These are phyloP conservation scores for Willowsia nigromaculata DNA, from an alignment of 2,888 invertebrate genomes.

Conservation along the genomic window DNA sequence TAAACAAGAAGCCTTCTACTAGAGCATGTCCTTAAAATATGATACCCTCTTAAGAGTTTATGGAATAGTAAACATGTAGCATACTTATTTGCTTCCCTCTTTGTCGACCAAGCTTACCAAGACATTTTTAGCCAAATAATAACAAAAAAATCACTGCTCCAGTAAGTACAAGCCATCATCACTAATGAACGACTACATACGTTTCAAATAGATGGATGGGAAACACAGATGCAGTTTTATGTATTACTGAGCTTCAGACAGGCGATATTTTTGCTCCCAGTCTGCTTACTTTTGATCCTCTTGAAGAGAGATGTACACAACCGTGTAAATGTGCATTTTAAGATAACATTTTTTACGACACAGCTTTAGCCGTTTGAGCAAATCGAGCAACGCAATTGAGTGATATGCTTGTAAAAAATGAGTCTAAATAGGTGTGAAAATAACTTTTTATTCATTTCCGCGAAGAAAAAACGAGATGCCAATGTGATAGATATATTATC, in stretches of 20 bases:
- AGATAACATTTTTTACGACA: constrained; percentile 14
- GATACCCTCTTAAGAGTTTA: constrained; percentile 35
- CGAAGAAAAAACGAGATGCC: not conserved
- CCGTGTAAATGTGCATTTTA: constrained; percentile 2
- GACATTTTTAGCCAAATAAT: not conserved
- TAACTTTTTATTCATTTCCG: constrained; percentile 11
- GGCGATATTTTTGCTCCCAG: not conserved
- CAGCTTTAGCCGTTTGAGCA: not conserved
- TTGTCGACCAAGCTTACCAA: not conserved
- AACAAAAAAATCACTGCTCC: not conserved
- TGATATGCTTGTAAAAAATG: not conserved
- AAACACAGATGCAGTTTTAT: constrained; percentile 29
- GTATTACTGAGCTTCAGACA: too few species aligned
- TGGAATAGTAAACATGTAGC: constrained; percentile 14
- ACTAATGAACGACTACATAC: constrained; percentile 21
- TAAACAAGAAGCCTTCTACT: not conserved
- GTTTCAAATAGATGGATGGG: constrained; percentile 29
- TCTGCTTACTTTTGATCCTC: not conserved
- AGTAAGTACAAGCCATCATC: constrained; percentile 29
- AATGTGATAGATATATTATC: not conserved
- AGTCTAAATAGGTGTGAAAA: constrained; percentile 24
- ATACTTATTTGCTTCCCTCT: not conserved
- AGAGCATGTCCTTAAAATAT: constrained; percentile 13
- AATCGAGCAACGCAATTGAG: not conserved
- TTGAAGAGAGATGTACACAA: not conserved